Percentiles rank a stretch among this genome's conserved stretches.
phyloP scores from a whole-genome alignment of 2,888 invertebrate species.

The Lasioglossum oenotherae region DNA sequence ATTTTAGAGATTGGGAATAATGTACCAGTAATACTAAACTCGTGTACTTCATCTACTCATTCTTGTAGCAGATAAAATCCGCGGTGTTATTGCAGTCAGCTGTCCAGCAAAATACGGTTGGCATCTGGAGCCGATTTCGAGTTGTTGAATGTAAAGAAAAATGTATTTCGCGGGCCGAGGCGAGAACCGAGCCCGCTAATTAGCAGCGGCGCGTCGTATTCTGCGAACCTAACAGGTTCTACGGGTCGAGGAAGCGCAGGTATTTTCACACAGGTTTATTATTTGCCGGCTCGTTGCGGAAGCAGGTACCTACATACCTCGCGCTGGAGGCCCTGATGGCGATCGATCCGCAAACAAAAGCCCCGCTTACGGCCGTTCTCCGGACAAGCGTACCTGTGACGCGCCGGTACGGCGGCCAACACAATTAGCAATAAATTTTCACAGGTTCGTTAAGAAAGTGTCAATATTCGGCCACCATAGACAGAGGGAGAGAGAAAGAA shows the following conservation, averaged over 20 bases:
- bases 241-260: constrained; percentile 29
- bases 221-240: constrained; percentile 27
- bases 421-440: constrained; percentile 63
- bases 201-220: constrained; percentile 24
- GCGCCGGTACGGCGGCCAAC: constrained; percentile 16
- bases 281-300: constrained; percentile 31
- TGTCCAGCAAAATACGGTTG: too few species aligned
- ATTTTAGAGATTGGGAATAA: too few species aligned
- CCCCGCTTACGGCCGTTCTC: constrained; percentile 40
- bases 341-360: constrained; percentile 55
- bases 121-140: not conserved
- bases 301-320: constrained; percentile 45
- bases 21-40: too few species aligned
- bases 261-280: constrained; percentile 50
- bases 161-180: not conserved
- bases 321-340: constrained; percentile 38
- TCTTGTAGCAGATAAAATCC: not conserved
- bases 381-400: constrained; percentile 31
- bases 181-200: constrained; percentile 33
- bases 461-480: constrained; percentile 47
- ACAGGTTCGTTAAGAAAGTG: constrained; percentile 55
- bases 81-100: not conserved
- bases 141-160: not conserved
- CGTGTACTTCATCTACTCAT: not conserved
- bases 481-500: not conserved